A percentile compares a stretch with the other conserved stretches of the same genome.
Evolutionary conservation across 2,888 invertebrate species (phyloP).

Genomic region (Phengaris arion): DNA sequence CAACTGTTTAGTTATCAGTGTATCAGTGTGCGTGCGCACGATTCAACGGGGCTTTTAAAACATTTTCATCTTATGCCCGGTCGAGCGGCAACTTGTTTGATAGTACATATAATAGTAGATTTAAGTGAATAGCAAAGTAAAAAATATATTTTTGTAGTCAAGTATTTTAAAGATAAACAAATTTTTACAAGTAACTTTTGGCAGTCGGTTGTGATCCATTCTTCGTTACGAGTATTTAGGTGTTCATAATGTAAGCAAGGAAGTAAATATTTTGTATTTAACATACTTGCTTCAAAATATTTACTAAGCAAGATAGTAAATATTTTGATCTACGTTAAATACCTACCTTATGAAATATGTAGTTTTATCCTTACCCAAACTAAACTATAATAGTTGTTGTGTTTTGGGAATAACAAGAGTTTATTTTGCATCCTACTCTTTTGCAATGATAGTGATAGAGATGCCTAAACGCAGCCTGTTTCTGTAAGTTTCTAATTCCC

Average conservation of each 20-base stretch:
- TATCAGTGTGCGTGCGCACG: too few species aligned
- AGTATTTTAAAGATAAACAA: too few species aligned
- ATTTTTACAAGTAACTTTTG: neutral
- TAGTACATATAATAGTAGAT: too few species aligned
- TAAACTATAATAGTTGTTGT: neutral
- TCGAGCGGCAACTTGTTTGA: too few species aligned
- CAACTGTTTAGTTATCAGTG: too few species aligned
- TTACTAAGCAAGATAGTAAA: too few species aligned
- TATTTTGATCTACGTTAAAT: neutral
- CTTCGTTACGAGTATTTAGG: neutral
- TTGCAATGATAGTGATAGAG: neutral
- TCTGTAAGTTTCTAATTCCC: neutral
- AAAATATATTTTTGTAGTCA: too few species aligned
- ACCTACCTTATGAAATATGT: neutral
- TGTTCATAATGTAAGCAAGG: conserved; percentile 3
- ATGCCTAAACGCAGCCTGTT: neutral
- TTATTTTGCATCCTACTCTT: neutral
- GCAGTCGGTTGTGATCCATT: too few species aligned
- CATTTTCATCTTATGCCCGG: too few species aligned
- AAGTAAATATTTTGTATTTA: neutral
- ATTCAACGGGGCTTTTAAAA: too few species aligned
- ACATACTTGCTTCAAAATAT: too few species aligned
- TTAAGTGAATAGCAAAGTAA: too few species aligned
- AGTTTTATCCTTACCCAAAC: neutral
- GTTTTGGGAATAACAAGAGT: neutral